Conservation (phyloP, 2,113 vertebrate genomes). For the Uria aalge region DNA sequence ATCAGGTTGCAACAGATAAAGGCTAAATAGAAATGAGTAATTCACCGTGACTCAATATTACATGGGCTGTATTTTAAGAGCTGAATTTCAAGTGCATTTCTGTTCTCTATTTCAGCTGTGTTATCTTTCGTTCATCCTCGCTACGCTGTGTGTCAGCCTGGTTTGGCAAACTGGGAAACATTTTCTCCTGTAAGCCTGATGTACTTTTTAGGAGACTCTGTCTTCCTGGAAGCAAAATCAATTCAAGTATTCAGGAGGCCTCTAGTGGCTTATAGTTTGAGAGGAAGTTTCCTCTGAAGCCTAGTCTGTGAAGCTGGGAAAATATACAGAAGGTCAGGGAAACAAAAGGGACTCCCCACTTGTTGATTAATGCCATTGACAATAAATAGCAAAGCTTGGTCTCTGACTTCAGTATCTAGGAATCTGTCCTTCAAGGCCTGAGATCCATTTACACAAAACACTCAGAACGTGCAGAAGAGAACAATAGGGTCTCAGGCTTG, state of each 20-base stretch:
- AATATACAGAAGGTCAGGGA: neutral
- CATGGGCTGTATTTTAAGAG: slow-evolving; percentile 65
- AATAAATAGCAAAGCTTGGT: slow-evolving; percentile 10
- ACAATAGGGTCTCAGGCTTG: slow-evolving; percentile 27
- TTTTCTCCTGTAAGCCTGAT: slow-evolving; percentile 51
- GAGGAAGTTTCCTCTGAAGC: slow-evolving; percentile 68
- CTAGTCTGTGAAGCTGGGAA: neutral
- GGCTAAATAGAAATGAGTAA: slow-evolving; percentile 66
- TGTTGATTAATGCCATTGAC: slow-evolving; percentile 29
- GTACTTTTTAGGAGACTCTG: slow-evolving; percentile 66
- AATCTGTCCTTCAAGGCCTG: slow-evolving; percentile 15
- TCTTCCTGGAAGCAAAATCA: slow-evolving; percentile 73
- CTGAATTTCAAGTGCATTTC: slow-evolving; percentile 65
- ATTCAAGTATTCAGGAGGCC: slow-evolving; percentile 71
- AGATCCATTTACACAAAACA: slow-evolving; percentile 15
- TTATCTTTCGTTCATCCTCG: slow-evolving; percentile 31
- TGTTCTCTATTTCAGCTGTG: slow-evolving; percentile 50
- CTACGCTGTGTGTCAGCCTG: slow-evolving; percentile 24
- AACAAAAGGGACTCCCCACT: slow-evolving; percentile 8
- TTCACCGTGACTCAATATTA: slow-evolving; percentile 64
- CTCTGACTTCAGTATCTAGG: slow-evolving; percentile 43
- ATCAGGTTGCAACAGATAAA: slow-evolving; percentile 70
- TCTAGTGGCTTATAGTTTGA: slow-evolving; percentile 66
- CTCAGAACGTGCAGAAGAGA: slow-evolving; percentile 24
- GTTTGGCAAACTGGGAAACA: slow-evolving; percentile 23